Percentiles rank a stretch among this genome's conserved stretches.
phyloP scores from a whole-genome alignment of 2,888 invertebrate species.

The Brachyopa scutellaris region DNA sequence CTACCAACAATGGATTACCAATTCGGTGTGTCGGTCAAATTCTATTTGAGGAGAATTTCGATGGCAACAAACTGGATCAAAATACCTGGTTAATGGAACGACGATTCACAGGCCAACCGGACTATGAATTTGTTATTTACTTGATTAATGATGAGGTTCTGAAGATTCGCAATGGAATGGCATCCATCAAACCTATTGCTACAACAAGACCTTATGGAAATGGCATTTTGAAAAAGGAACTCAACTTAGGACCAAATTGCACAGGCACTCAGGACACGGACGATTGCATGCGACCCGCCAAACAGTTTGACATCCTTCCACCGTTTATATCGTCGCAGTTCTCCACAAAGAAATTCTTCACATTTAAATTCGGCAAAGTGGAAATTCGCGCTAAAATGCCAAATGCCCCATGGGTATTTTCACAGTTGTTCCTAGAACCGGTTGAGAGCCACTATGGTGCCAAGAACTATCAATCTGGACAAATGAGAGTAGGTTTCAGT shows the following conservation, averaged over 20 bases:
- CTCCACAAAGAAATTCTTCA: constrained; percentile 84
- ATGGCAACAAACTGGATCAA: constrained; percentile 73
- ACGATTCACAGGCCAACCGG: constrained; percentile 77
- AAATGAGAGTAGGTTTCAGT: constrained; percentile 88
- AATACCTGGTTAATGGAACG: constrained; percentile 77
- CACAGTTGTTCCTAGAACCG: constrained; percentile 88
- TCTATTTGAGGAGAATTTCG: constrained; percentile 79
- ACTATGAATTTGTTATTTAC: constrained; percentile 78
- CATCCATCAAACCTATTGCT: constrained; percentile 74
- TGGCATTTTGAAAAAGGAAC: constrained; percentile 42
- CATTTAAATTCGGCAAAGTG: constrained; percentile 87
- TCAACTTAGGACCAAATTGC: constrained; percentile 76
- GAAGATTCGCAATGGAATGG: constrained; percentile 74
- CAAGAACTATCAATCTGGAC: constrained; percentile 84
- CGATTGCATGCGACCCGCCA: constrained; percentile 76
- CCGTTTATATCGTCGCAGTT: constrained; percentile 87
- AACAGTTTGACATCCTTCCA: constrained; percentile 83
- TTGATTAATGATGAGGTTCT: constrained; percentile 73
- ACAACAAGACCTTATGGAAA: constrained; percentile 54
- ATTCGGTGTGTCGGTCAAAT: constrained; percentile 76
- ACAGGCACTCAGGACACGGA: constrained; percentile 76
- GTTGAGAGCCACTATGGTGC: constrained; percentile 85
- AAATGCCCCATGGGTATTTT: constrained; percentile 88
- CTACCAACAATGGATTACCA: constrained; percentile 73
- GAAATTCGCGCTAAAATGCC: constrained; percentile 88